Evolutionary conservation across 2,797 vertebrate species (phyloP).

Genomic region (Clamator glandarius): DNA sequence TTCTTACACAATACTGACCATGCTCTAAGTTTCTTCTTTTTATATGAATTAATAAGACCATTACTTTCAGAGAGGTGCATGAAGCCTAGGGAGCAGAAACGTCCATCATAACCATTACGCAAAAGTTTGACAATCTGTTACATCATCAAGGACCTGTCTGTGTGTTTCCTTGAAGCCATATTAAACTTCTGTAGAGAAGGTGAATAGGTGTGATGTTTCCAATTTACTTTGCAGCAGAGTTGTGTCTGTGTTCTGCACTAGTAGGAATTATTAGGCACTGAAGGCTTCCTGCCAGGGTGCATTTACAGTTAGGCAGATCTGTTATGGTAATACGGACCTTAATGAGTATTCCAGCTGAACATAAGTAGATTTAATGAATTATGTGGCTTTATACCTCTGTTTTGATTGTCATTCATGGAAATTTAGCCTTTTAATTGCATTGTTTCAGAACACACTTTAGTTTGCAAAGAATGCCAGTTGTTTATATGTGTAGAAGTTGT

Average conservation of each 20-base stretch:
- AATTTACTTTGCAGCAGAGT: background rate
- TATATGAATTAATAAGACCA: background rate
- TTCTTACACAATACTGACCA: background rate
- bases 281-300: background rate
- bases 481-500: background rate
- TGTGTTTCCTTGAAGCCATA: background rate
- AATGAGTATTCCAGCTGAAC: background rate
- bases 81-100: background rate
- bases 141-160: background rate
- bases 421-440: background rate
- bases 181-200: background rate
- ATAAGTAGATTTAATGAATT: background rate
- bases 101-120: accelerated
- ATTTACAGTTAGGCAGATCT: background rate
- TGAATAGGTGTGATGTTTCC: background rate
- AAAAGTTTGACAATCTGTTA: background rate
- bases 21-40: background rate
- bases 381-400: background rate
- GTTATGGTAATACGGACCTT: background rate
- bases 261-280: background rate
- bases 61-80: background rate
- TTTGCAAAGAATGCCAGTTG: background rate
- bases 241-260: background rate
- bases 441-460: background rate
- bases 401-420: background rate